A percentile compares a stretch with the other conserved stretches of the same genome.
Evolutionary conservation across 1,140 invertebrate genomes (phyloP).

Genomic region (Physella acuta): DNA sequence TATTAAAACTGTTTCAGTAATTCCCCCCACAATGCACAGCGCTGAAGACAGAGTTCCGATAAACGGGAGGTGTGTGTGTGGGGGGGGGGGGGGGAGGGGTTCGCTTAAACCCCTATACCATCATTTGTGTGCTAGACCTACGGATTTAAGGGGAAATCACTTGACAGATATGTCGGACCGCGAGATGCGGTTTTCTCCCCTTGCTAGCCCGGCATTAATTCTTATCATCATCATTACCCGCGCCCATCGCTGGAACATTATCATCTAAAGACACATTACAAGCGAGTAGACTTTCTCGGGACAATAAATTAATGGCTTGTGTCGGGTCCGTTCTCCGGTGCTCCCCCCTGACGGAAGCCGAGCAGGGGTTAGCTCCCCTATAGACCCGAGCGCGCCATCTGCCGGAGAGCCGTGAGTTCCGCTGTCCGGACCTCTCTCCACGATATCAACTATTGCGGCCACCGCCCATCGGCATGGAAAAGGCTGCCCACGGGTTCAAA

Average conservation of each 20-base stretch:
- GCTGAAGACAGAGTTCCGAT: too few species aligned
- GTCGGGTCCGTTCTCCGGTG: background rate
- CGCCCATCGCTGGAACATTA: background rate
- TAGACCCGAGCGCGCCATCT: background rate
- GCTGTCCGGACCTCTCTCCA: background rate
- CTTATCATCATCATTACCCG: background rate
- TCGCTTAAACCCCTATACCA: too few species aligned
- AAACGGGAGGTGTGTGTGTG: too few species aligned
- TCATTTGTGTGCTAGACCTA: too few species aligned
- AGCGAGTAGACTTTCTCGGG: slow-evolving; percentile 7
- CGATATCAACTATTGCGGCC: background rate
- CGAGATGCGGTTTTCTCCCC: too few species aligned
- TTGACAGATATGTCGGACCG: too few species aligned
- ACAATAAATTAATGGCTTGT: slow-evolving; percentile 15
- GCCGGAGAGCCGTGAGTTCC: background rate
- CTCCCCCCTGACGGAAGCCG: slow-evolving; percentile 1
- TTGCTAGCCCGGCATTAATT: background rate
- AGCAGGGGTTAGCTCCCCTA: background rate
- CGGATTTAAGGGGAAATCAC: too few species aligned
- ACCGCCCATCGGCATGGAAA: slow-evolving; percentile 16
- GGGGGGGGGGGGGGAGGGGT: too few species aligned
- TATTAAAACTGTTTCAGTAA: too few species aligned
- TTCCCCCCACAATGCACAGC: too few species aligned
- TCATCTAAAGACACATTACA: slow-evolving; percentile 1
- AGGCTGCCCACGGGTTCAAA: slow-evolving; percentile 20